Evolutionary conservation across 2,888 invertebrate species (phyloP).

Genomic region (Didymodactylos carnosus): DNA sequence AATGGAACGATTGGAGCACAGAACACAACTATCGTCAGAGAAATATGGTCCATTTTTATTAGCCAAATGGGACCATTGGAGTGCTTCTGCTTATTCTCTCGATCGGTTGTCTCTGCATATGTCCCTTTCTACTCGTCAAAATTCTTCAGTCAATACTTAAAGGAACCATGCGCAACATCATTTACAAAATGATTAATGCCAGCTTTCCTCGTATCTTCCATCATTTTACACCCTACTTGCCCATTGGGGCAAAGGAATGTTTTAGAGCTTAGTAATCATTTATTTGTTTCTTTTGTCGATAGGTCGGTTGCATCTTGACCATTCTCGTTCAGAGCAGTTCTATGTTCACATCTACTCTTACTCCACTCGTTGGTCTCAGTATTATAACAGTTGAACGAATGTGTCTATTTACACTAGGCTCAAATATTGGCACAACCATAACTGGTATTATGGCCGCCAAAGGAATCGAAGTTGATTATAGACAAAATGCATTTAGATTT

Average conservation of each 20-base stretch:
- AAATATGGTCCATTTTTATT: slow-evolving; percentile 2
- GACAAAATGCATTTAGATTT: no score
- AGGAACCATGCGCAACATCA: slow-evolving; percentile 34
- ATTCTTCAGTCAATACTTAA: slow-evolving; percentile 35
- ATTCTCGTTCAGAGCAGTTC: slow-evolving; percentile 41
- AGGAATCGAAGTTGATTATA: no score
- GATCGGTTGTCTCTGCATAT: slow-evolving; percentile 32
- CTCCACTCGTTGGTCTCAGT: slow-evolving; percentile 42
- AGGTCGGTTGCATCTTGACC: slow-evolving; percentile 34
- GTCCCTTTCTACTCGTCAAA: slow-evolving; percentile 37
- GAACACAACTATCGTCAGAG: neutral
- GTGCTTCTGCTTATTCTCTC: slow-evolving; percentile 31
- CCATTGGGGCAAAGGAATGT: slow-evolving; percentile 36
- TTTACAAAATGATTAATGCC: slow-evolving; percentile 34
- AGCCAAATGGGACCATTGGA: slow-evolving; percentile 26
- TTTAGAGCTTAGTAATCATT: neutral
- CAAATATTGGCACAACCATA: slow-evolving; percentile 43
- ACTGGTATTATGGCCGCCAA: slow-evolving; percentile 40
- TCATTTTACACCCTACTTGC: slow-evolving; percentile 39
- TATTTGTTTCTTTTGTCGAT: neutral
- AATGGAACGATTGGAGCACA: no score
- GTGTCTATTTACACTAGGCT: slow-evolving; percentile 41
- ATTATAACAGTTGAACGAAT: slow-evolving; percentile 39
- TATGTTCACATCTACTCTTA: slow-evolving; percentile 43
- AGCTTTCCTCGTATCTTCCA: slow-evolving; percentile 30